Conservation (phyloP, 2,113 vertebrate species). For the Tringa solitaria region DNA sequence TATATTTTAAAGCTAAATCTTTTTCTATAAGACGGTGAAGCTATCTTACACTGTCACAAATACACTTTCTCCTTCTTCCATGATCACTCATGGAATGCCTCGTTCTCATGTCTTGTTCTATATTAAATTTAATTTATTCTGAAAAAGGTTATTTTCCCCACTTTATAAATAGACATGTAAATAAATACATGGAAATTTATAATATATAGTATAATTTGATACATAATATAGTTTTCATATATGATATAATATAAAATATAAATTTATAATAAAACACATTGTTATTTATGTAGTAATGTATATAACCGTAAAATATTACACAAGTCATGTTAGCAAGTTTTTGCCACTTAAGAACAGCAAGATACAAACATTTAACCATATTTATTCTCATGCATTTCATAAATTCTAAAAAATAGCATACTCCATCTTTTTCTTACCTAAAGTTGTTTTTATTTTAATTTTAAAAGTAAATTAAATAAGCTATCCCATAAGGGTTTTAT, state of each 20-base stretch:
- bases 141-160: neutral
- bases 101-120: neutral
- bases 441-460: neutral
- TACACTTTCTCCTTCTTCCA: neutral
- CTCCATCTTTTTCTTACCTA: neutral
- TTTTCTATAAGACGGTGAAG: neutral
- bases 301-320: neutral
- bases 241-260: neutral
- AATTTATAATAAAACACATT: neutral
- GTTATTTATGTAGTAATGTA: neutral
- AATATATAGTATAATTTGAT: neutral
- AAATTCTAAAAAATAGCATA: neutral
- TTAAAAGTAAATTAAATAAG: neutral
- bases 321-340: neutral
- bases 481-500: neutral
- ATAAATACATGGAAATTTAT: neutral
- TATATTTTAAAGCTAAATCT: neutral
- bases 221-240: neutral
- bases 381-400: neutral
- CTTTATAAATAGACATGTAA: neutral
- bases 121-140: neutral
- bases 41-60: neutral
- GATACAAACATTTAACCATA: neutral
- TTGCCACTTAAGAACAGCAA: neutral
- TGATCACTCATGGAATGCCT: neutral